Evolutionary conservation across 2,113 vertebrate species (phyloP), one percentile per base, ranked within the genome.

Genomic region (Cyanoliseus patagonus): DNA sequence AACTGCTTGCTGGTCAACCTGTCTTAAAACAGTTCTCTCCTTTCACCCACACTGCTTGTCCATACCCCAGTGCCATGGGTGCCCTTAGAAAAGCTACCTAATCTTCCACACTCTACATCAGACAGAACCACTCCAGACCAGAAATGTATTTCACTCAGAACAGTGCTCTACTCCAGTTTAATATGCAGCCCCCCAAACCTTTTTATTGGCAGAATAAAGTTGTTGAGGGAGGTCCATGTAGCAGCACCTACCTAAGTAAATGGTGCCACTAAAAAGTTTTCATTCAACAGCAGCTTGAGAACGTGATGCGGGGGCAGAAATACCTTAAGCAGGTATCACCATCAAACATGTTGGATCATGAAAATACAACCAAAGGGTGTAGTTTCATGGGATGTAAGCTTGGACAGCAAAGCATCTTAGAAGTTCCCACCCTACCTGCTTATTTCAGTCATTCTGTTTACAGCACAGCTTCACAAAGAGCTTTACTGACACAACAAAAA

Each of bases 401-500:
- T 82, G 86, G 91, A 87, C 86, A 95, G 89, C 69, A 91, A 89
- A 94, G 83, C 62, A 82, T 47, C 25, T 94, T 42, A 25, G 10
- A 63, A 39, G 77, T 84, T 95, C 81, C 74, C 89, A 85, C 74
- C 87, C 94, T 64, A 84, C 23, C 66, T 85, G 89, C 89, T 95
- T 62, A 12, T 89, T 72, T 62, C 89, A 82, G 73, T 5, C 61
- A 92, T 88, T 15, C 88, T 82, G 69, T 86, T 95, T 84, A 90
- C 39, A 72, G 77, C 51, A 64, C 52, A 76, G 70, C 89, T 79
- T 79, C 84, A 72, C 69, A 94, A 94, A 82, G 91, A 25, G 62
- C 88, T 95, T 94, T 51, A 89, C 86, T 92, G 89, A 85, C 91
- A 87, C 77, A 89, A 97, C 89, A 95, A 79, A 95, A 72, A 94